phyloP scores from a whole-genome alignment of 2,113 vertebrate genomes.

The Salvelinus namaycush region DNA sequence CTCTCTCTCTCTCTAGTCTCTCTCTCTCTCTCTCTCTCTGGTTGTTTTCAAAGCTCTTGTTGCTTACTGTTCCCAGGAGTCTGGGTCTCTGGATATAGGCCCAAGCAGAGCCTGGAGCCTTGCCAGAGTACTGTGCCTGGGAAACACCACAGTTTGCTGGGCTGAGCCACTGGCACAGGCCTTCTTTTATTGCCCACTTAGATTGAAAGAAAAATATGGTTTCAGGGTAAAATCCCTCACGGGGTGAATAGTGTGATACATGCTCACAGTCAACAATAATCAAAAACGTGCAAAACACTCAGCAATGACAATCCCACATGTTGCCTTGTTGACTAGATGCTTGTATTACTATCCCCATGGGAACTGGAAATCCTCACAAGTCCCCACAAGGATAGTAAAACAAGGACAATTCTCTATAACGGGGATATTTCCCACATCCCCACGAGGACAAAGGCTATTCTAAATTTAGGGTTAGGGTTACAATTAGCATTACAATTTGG shows the following conservation, averaged over 20 bases:
- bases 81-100: conserved; percentile 47
- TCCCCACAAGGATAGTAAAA: too few species aligned
- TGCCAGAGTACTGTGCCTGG: conserved; percentile 56
- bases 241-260: too few species aligned
- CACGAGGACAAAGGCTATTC: too few species aligned
- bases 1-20: conserved; percentile 59
- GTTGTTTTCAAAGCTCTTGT: conserved; percentile 33
- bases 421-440: too few species aligned
- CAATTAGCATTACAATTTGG: too few species aligned
- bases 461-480: too few species aligned
- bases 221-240: background rate
- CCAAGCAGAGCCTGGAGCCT: conserved; percentile 55
- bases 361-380: too few species aligned
- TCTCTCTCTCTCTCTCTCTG: conserved; percentile 13
- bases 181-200: background rate
- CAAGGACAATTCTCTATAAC: too few species aligned
- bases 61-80: conserved; percentile 25
- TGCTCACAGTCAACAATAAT: too few species aligned
- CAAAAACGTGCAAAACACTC: too few species aligned
- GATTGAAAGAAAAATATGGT: background rate
- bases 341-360: background rate
- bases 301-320: too few species aligned
- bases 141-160: background rate
- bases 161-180: background rate
- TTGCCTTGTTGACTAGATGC: too few species aligned